phyloP scores from a whole-genome alignment of 1,140 invertebrate species.

The Drosophila pallidifrons region DNA sequence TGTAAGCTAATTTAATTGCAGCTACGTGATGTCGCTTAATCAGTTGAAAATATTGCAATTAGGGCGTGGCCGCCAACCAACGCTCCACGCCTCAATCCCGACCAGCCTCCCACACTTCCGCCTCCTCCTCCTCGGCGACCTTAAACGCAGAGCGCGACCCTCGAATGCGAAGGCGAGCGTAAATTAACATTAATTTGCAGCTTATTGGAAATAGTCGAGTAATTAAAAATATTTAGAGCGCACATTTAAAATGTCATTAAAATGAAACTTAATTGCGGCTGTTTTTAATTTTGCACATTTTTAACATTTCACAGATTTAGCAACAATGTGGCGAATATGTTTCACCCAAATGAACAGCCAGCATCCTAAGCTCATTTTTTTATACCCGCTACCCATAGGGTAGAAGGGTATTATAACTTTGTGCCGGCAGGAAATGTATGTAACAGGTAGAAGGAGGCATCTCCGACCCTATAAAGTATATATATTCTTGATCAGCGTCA shows the following conservation, averaged over 20 bases:
- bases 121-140: not conserved
- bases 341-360: not conserved
- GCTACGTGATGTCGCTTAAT: constrained; percentile 69
- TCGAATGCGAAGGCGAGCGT: not conserved
- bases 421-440: no score
- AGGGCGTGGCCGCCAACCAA: constrained; percentile 32
- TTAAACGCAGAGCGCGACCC: no score
- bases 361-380: not conserved
- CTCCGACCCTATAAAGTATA: no score
- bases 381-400: no score
- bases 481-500: no score
- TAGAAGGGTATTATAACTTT: no score
- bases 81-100: constrained; percentile 2
- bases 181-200: constrained; percentile 46
- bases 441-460: no score
- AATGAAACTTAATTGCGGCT: constrained; percentile 2
- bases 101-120: not conserved
- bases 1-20: constrained; percentile 74
- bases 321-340: not conserved
- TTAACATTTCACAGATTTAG: not conserved
- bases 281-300: not conserved
- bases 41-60: constrained; percentile 56
- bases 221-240: constrained; percentile 40
- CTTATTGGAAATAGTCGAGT: constrained; percentile 46
- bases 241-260: constrained; percentile 35